Conservation (phyloP, 1,140 invertebrate genomes). For the Drosophila micromelanica region DNA sequence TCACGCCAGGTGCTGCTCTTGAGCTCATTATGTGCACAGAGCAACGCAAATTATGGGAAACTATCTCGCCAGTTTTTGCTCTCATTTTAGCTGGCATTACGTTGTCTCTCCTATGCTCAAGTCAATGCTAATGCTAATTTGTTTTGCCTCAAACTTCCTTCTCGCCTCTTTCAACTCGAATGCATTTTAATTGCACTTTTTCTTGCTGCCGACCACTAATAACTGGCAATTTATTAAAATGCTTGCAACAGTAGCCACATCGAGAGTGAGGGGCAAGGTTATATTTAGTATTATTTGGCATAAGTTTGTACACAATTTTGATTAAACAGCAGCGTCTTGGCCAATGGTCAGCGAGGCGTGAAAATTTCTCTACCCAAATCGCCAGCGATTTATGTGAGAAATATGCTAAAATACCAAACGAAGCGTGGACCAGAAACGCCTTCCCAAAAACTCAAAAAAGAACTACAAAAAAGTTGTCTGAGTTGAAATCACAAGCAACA, state of each 20-base stretch:
- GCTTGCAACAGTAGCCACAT: constrained; percentile 47
- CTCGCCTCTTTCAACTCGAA: constrained; percentile 20
- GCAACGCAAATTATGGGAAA: constrained; percentile 77
- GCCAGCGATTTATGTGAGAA: constrained; percentile 78
- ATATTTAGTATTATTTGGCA: constrained; percentile 52
- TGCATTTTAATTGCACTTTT: constrained; percentile 82
- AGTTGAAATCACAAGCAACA: constrained; percentile 27
- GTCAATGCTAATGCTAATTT: constrained; percentile 78
- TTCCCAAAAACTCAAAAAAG: constrained; percentile 15
- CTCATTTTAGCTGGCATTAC: constrained; percentile 27
- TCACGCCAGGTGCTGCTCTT: background rate
- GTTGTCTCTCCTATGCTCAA: constrained; percentile 34
- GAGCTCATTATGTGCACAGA: constrained; percentile 66
- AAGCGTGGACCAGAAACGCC: constrained; percentile 46
- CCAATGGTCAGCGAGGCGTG: constrained; percentile 67
- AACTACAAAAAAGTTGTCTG: constrained; percentile 5
- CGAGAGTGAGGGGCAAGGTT: background rate
- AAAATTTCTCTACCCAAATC: constrained; percentile 78
- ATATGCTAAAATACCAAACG: constrained; percentile 77
- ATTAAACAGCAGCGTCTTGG: constrained; percentile 52
- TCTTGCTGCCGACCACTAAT: constrained; percentile 72
- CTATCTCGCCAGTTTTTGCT: constrained; percentile 58
- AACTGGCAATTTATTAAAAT: constrained; percentile 81
- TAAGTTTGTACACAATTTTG: constrained; percentile 51
- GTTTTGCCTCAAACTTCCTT: constrained; percentile 59